Evolutionary conservation across 2,797 vertebrate genomes (phyloP).

Genomic region (Coregonus sp.): DNA sequence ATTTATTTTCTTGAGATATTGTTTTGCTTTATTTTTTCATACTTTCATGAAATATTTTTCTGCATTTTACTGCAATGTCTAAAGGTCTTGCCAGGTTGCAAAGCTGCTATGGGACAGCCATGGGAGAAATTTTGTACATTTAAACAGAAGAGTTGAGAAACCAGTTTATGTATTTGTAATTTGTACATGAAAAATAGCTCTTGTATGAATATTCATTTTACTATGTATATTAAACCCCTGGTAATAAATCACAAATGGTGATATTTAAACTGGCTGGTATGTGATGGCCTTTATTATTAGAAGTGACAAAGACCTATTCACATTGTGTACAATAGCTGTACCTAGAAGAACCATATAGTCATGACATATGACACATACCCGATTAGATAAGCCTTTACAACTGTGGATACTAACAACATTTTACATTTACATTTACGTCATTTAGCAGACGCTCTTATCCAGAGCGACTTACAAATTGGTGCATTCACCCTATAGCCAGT

Average conservation of each 20-base stretch:
- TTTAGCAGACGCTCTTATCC: too few relatives aligned
- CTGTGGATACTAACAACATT: not conserved
- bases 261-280: constrained; percentile 68
- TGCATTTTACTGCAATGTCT: constrained; percentile 77
- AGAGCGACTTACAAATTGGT: too few relatives aligned
- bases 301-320: not conserved
- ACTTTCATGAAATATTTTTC: constrained; percentile 73
- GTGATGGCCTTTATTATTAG: constrained; percentile 25
- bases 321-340: not conserved
- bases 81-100: constrained; percentile 84
- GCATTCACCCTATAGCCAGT: too few relatives aligned
- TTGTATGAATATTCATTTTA: constrained; percentile 86
- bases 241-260: constrained; percentile 85
- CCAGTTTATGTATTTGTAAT: constrained; percentile 82
- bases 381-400: not conserved
- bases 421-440: too few relatives aligned
- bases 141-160: constrained; percentile 79
- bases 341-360: not conserved
- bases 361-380: not conserved
- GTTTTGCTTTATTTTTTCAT: constrained; percentile 68
- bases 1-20: constrained; percentile 68
- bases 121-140: constrained; percentile 82
- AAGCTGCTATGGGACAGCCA: constrained; percentile 86
- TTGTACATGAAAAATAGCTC: constrained; percentile 88
- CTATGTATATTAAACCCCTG: constrained; percentile 89